These are phyloP conservation scores for Turritopsis dohrnii DNA, from an alignment of 30 jellyfish, hydroid and myxozoan species.

Conservation along the genomic window DNA sequence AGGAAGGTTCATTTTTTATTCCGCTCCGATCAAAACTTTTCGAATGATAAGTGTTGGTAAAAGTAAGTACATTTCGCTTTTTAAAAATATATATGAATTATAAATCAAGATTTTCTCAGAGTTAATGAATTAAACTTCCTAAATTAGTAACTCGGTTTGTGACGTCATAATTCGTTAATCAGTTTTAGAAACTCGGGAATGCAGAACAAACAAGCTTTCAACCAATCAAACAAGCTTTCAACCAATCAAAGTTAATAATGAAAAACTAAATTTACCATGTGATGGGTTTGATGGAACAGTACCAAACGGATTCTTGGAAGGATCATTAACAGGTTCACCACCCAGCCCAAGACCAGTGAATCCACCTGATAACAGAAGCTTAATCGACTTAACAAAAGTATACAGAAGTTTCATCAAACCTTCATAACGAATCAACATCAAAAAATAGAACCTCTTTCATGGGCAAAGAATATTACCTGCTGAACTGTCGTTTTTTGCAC, in stretches of 20 bases:
- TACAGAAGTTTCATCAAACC: too few relatives aligned
- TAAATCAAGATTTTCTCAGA: too few relatives aligned
- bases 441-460: neutral
- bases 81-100: too few relatives aligned
- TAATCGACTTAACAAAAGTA: neutral
- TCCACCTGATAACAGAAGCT: conserved; percentile 19
- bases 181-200: neutral
- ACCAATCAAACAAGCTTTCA: neutral
- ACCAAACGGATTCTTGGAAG: conserved; percentile 91
- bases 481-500: neutral
- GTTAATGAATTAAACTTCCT: too few relatives aligned
- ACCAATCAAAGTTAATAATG: neutral
- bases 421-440: too few relatives aligned
- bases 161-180: too few relatives aligned
- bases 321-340: conserved; percentile 87
- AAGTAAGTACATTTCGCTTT: too few relatives aligned
- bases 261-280: neutral
- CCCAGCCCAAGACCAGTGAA: conserved; percentile 90
- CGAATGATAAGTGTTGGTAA: too few relatives aligned
- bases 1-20: too few relatives aligned
- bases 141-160: neutral
- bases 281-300: conserved; percentile 35
- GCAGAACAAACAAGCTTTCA: neutral
- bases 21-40: too few relatives aligned
- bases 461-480: neutral